Evolutionary conservation across 2,113 vertebrate species (phyloP).

Genomic region (Seriola aureovittata): DNA sequence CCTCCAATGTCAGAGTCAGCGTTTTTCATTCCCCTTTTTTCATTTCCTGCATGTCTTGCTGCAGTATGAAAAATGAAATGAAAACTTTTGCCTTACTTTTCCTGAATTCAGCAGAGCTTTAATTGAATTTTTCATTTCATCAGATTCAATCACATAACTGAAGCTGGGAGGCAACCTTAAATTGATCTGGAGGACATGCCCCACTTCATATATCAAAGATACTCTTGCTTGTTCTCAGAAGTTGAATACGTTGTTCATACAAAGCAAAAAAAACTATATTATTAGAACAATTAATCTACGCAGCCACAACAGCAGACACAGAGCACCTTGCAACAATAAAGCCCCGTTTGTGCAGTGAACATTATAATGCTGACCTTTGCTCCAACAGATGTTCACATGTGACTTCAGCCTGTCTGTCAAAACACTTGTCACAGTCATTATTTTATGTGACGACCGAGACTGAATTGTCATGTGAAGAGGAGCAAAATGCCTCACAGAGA

Average conservation of each 20-base stretch:
- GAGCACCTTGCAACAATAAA: not conserved
- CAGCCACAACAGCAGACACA: not conserved
- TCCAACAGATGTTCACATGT: not conserved
- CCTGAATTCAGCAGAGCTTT: conserved; percentile 70
- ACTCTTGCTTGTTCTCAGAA: conserved; percentile 64
- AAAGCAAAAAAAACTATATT: conserved; percentile 85
- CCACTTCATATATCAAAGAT: conserved; percentile 60
- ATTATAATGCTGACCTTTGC: not conserved
- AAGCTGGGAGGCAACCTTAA: conserved; percentile 69
- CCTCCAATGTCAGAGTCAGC: conserved; percentile 41
- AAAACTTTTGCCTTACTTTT: conserved; percentile 54
- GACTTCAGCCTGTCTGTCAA: not conserved
- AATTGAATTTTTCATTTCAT: conserved; percentile 79
- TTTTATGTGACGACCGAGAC: not conserved
- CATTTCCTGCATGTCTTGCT: conserved; percentile 58
- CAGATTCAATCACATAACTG: conserved; percentile 68
- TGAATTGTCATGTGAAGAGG: not conserved
- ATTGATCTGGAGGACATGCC: conserved; percentile 66
- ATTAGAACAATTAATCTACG: conserved; percentile 83
- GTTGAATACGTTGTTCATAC: conserved; percentile 88
- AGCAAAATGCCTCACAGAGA: not conserved
- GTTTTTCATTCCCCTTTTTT: conserved; percentile 45
- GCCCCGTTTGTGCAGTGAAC: not conserved
- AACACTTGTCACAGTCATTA: not conserved
- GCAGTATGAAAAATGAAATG: conserved; percentile 52